Conservation (phyloP, 2,888 invertebrate genomes). For the Pterostichus niger region DNA sequence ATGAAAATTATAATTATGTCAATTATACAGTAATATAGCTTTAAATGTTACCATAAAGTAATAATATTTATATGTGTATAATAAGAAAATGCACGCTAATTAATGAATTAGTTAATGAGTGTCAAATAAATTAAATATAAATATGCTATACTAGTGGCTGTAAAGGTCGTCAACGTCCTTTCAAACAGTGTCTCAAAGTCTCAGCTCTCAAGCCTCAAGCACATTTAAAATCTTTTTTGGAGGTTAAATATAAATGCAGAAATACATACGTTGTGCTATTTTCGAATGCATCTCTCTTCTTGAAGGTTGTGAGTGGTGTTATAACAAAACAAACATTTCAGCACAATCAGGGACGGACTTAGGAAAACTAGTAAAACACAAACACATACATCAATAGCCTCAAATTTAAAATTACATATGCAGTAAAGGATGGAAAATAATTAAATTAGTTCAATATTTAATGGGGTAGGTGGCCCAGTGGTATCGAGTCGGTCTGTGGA, state of each 20-base stretch:
- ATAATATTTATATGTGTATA: neutral
- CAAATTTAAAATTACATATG: no score
- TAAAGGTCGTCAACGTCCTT: constrained; percentile 4
- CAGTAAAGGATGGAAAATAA: no score
- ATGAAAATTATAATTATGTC: no score
- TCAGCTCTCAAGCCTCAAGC: neutral
- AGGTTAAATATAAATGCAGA: constrained; percentile 10
- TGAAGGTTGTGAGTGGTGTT: constrained; percentile 26
- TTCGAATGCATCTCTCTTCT: constrained; percentile 13
- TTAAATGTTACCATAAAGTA: no score
- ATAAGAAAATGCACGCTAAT: neutral
- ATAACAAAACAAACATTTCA: constrained; percentile 25
- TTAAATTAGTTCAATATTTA: no score
- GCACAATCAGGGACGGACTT: neutral
- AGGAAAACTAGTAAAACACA: no score
- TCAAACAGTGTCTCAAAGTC: neutral
- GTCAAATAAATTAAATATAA: constrained; percentile 3
- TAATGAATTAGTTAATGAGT: neutral
- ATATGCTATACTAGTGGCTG: neutral
- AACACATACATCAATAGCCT: no score
- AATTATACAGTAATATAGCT: no score
- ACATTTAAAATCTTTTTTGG: neutral
- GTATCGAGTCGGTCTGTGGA: no score
- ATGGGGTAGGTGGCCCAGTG: no score
- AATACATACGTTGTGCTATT: constrained; percentile 5